These are phyloP conservation scores for Girardinichthys multiradiatus DNA, from an alignment of 2,113 vertebrate genomes.

Conservation along the genomic window DNA sequence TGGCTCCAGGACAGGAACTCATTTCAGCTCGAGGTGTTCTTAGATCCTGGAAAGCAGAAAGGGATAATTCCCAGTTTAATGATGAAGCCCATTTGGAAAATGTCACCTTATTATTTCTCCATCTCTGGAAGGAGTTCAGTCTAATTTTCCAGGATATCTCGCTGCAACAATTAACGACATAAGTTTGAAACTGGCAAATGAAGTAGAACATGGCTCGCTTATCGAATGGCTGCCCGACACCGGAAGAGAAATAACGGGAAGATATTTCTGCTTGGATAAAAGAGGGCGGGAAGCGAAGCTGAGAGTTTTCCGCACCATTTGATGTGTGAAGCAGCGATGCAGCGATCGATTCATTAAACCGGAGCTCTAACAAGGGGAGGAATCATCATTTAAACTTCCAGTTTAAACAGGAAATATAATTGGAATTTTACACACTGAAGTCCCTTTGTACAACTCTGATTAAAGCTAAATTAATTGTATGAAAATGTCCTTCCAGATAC, in stretches of 20 bases:
- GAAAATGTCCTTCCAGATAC: constrained; percentile 85
- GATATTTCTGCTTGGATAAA: constrained; percentile 70
- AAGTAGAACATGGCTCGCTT: constrained; percentile 56
- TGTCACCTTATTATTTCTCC: constrained; percentile 48
- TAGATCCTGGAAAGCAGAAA: constrained; percentile 13
- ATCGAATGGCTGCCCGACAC: constrained; percentile 62
- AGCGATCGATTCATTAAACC: constrained; percentile 83
- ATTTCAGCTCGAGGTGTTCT: constrained; percentile 10
- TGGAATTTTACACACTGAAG: constrained; percentile 83
- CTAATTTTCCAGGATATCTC: constrained; percentile 60
- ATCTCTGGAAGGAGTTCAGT: constrained; percentile 56
- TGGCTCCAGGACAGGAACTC: constrained; percentile 5
- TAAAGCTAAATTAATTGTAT: constrained; percentile 89
- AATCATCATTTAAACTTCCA: constrained; percentile 83
- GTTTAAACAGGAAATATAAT: constrained; percentile 85
- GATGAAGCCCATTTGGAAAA: constrained; percentile 41
- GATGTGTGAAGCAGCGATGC: constrained; percentile 81
- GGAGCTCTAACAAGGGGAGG: constrained; percentile 79
- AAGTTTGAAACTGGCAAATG: constrained; percentile 65
- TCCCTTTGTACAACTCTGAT: constrained; percentile 87
- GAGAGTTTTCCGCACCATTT: constrained; percentile 78
- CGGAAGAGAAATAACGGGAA: constrained; percentile 39
- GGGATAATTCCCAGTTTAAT: constrained; percentile 45
- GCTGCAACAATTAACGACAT: constrained; percentile 60
- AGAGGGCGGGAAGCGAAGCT: constrained; percentile 49